A percentile compares a stretch with the other conserved stretches of the same genome.
These are phyloP conservation scores for Meriones psammophilus DNA, from an alignment of 2,797 vertebrate species.

Conservation along the genomic window DNA sequence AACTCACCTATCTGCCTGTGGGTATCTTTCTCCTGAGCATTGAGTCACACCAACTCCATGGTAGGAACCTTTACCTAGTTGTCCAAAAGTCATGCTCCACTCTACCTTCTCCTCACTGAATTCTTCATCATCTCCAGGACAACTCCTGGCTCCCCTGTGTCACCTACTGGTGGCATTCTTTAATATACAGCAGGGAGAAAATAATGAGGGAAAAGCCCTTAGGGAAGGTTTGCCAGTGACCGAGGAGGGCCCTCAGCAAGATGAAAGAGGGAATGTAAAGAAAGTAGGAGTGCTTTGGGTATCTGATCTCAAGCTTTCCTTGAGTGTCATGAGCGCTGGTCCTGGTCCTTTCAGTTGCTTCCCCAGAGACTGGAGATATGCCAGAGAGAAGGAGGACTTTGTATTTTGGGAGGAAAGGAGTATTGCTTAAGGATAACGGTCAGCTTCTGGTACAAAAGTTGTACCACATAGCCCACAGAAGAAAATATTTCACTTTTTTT, in stretches of 20 bases:
- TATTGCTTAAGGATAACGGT: neutral
- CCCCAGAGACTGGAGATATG: neutral
- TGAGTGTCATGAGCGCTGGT: neutral
- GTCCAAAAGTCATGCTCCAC: neutral
- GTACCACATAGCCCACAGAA: neutral
- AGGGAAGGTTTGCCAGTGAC: neutral
- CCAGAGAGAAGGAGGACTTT: neutral
- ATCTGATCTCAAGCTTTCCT: neutral
- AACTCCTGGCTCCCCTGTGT: no score
- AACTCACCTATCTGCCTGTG: no score
- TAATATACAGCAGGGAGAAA: neutral
- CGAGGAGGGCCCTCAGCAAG: neutral
- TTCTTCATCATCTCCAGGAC: neutral
- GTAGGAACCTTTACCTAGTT: neutral
- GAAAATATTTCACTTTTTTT: slow-evolving; percentile 1
- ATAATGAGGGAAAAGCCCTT: no score
- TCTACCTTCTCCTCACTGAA: neutral
- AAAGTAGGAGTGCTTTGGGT: neutral
- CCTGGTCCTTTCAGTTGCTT: neutral
- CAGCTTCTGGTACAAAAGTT: neutral
- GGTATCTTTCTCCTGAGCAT: neutral
- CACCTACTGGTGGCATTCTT: neutral
- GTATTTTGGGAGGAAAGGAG: neutral
- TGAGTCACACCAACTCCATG: neutral
- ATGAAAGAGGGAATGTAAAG: neutral